Evolutionary conservation across 2,888 invertebrate species (phyloP), one percentile per base, ranked within the genome.

Genomic region (Lithodes maja): DNA sequence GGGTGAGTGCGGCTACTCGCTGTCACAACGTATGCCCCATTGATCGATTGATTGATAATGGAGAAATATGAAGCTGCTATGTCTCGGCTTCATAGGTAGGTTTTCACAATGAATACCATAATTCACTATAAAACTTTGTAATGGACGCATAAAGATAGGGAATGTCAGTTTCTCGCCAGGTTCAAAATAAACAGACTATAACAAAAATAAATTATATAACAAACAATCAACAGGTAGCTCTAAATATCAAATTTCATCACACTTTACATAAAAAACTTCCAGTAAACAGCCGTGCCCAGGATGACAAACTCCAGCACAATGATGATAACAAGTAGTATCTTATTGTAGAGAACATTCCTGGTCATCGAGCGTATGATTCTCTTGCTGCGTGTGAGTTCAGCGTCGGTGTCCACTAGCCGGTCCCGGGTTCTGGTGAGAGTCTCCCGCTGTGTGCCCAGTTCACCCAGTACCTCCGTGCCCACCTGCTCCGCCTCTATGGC

Each of bases 401-500:
- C 95, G 93, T 97, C 96, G 2, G 97, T 97, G 92, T 96, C 95
- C 69, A 95, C 95, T 7, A 97, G 94, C 90, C 97, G 94, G 84
- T 95, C 95, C 92, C 94, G 93, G 5, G 95, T 94, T 88, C 97
- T 94, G 2, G 96, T 93, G 2, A 98, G 93, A 0, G 96, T 95
- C 93, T 97, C 97, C 86, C 97, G 94, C 93, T 97, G 97, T 90
- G 95, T 95, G 1, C 96, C 96, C 69, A 98, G 94, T 92, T 97
- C 97, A 0, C 95, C 95, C 5, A 97, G 95, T 1, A 97, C 96
- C 93, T 96, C 96, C 0, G 95, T 95, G 3, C 97, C 97, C 92
- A 97, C 95, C 93, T 95, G 95, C 94, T 97, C 97, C 0, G 97
- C 97, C 94, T 98, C 97, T 2, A 96, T 95, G 0, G 97, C 96